These are phyloP conservation scores for Triops longicaudatus DNA, from an alignment of 1,140 invertebrate genomes.

Conservation along the genomic window DNA sequence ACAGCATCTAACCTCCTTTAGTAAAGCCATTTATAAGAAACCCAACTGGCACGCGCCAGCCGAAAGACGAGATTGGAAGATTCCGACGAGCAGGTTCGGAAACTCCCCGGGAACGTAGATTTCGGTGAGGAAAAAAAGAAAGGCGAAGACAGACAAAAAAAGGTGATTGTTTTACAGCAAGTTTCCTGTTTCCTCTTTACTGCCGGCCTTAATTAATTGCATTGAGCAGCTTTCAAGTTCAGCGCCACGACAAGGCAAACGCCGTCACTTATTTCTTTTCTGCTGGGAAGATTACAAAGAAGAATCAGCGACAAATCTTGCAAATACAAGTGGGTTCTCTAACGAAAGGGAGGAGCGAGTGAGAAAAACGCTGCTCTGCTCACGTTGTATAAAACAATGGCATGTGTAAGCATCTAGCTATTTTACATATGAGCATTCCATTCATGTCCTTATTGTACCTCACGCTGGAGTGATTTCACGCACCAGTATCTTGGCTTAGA, in stretches of 20 bases:
- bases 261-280: neutral
- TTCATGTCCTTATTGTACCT: neutral
- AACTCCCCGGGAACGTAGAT: neutral
- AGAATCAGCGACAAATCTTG: neutral
- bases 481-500: neutral
- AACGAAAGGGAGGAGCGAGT: neutral
- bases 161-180: neutral
- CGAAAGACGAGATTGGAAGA: neutral
- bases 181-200: constrained; percentile 1
- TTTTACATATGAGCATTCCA: neutral
- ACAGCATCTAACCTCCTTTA: neutral
- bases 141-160: neutral
- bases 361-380: neutral
- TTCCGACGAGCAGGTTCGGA: neutral
- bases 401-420: neutral
- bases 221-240: neutral
- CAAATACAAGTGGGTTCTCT: neutral
- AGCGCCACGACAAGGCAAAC: neutral
- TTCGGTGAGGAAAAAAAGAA: neutral
- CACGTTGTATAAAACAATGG: neutral
- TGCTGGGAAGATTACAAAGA: neutral
- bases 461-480: neutral
- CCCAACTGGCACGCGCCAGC: neutral
- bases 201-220: neutral
- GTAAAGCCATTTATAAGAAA: neutral